Conservation (phyloP, 2,888 invertebrate genomes). For the Allolobophora icterica region DNA sequence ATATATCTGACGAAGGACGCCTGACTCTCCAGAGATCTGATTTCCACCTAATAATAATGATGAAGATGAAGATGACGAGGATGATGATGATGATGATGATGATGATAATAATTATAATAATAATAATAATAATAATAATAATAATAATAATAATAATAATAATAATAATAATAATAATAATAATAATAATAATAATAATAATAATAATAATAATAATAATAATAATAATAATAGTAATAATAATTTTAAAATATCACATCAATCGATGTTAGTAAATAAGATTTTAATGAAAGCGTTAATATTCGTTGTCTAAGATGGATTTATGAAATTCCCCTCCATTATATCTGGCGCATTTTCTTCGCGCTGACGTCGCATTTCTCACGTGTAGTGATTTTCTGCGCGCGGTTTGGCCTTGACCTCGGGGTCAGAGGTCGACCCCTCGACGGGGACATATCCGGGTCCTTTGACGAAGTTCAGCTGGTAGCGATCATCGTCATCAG, state of each 20-base stretch:
- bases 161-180: background rate
- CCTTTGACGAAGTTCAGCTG: conserved; percentile 19
- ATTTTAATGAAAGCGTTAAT: too few relatives aligned
- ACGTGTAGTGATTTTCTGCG: conserved; percentile 31
- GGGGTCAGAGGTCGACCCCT: background rate
- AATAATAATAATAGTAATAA: too few relatives aligned
- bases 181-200: background rate
- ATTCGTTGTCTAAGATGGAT: too few relatives aligned
- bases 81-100: conserved; percentile 30
- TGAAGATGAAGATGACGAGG: conserved; percentile 22
- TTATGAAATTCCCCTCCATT: too few relatives aligned
- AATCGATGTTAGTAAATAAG: too few relatives aligned
- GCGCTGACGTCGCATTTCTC: background rate
- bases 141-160: too few relatives aligned
- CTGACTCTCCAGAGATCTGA: too few relatives aligned
- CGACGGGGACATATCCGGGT: conserved; percentile 4
- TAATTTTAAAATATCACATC: too few relatives aligned
- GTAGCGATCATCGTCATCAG: conserved; percentile 12
- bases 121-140: too few relatives aligned
- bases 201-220: too few relatives aligned
- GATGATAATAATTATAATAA: conserved; percentile 19
- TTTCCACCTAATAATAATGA: background rate
- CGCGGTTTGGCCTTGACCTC: background rate
- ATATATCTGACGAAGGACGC: too few relatives aligned
- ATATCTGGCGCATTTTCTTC: background rate